Evolutionary conservation across 2,797 vertebrate genomes (phyloP), one percentile per base, ranked within the genome.

Genomic region (Pseudotriccus pelzelni): DNA sequence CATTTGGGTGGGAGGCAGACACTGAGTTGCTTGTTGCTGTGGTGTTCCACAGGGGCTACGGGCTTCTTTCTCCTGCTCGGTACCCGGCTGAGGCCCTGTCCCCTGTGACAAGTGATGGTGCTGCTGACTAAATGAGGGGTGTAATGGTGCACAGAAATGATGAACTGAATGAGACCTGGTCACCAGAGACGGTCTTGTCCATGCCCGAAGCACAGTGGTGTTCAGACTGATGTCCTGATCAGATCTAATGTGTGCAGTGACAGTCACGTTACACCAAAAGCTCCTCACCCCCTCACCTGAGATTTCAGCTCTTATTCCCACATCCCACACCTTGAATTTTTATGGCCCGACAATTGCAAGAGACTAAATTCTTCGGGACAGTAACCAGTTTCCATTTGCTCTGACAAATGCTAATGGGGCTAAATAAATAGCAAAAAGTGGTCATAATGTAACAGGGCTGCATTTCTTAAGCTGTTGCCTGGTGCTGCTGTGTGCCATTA

Each of bases 401-500:
- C 62, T 90, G 62, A 89, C 49, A 89, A 88, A 93, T 32, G 62
- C 30, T 88, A 79, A 66, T 67, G 41, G 62, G 1, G 4, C 91
- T 94, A 60, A 88, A 86, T 84, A 91, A 95, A 93, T 70, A 93
- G 56, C 59, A 76, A 90, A 55, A 93, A 81, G 44, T 10, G 49
- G n/a, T 22, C n/a, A 5, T 89, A 87, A 64, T 46, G 73, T 49
- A 93, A 21, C 58, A 81, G 36, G 41, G 44, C 76, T 25, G 67
- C 89, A 13, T 76, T 92, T 86, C 82, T 84, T 84, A 79, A 91
- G 76, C 82, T 79, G 82, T 93, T 91, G 90, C 88, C 88, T 79
- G 85, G 74, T 44, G 17, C 91, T 90, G 74, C 70, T 74, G 4
- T 50, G 76, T 79, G 79, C 89, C n/a, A 46, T 94, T 90, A 88